Conservation (phyloP, 1,140 invertebrate species). For the Anthonomus grandis region DNA sequence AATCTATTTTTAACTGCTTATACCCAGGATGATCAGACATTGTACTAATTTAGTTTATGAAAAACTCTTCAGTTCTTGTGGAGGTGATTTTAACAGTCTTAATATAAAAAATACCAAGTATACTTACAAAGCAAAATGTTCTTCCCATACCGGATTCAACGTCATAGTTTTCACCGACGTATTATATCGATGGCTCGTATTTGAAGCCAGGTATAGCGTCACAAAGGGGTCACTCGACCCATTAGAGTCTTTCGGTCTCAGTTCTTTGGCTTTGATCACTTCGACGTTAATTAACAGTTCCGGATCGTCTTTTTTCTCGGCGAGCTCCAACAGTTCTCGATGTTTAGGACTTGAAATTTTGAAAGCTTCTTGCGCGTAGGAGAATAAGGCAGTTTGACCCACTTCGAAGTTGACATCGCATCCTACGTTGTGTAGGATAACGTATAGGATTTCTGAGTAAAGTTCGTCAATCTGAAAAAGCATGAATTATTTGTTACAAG, state of each 20-base stretch:
- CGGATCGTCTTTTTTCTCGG: slow-evolving; percentile 78
- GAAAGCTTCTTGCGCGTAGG: slow-evolving; percentile 86
- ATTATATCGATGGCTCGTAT: slow-evolving; percentile 72
- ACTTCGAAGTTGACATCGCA: slow-evolving; percentile 67
- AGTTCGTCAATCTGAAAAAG: slow-evolving; percentile 80
- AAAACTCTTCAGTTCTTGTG: too few relatives aligned
- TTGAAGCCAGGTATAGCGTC: slow-evolving; percentile 75
- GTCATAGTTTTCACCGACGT: slow-evolving; percentile 89
- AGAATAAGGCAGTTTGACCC: slow-evolving; percentile 67
- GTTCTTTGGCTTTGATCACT: slow-evolving; percentile 87
- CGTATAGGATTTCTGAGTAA: slow-evolving; percentile 88
- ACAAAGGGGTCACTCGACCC: slow-evolving; percentile 95
- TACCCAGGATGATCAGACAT: too few relatives aligned
- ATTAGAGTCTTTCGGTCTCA: slow-evolving; percentile 93
- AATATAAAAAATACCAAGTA: background rate
- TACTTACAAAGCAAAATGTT: slow-evolving; percentile 95
- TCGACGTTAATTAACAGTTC: slow-evolving; percentile 90
- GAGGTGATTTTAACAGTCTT: too few relatives aligned
- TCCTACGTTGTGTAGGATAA: slow-evolving; percentile 88
- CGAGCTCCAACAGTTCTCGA: slow-evolving; percentile 62
- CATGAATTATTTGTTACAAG: slow-evolving; percentile 3
- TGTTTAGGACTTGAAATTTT: slow-evolving; percentile 75
- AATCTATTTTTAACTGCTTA: too few relatives aligned
- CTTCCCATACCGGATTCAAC: slow-evolving; percentile 91
- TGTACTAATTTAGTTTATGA: too few relatives aligned